Conservation (phyloP, 2,888 invertebrate genomes). For the Periphyllus acericola region DNA sequence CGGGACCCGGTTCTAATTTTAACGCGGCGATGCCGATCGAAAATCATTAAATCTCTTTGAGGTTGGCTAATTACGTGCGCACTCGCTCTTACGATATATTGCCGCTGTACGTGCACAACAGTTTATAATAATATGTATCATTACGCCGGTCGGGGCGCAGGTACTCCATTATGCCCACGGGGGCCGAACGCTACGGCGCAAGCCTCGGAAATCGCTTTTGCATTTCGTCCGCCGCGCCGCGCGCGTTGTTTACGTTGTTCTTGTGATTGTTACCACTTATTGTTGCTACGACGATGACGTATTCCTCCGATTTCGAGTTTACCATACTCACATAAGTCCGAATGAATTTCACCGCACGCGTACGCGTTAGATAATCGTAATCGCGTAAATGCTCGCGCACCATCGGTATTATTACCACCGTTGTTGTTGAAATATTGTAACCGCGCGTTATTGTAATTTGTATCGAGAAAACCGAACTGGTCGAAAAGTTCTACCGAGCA, state of each 20-base stretch:
- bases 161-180: too few relatives aligned
- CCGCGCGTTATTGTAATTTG: too few relatives aligned
- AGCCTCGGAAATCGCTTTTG: neutral
- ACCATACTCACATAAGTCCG: too few relatives aligned
- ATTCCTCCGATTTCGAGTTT: too few relatives aligned
- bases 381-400: too few relatives aligned
- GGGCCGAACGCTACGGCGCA: neutral
- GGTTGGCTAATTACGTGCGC: neutral
- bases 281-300: neutral
- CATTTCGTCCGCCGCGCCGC: too few relatives aligned
- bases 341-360: too few relatives aligned
- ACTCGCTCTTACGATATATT: neutral
- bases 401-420: too few relatives aligned
- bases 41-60: neutral
- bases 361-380: neutral
- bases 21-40: neutral
- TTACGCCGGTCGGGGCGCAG: neutral
- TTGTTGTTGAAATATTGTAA: too few relatives aligned
- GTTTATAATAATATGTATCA: neutral
- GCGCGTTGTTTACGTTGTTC: neutral
- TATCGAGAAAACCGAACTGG: neutral
- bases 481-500: neutral
- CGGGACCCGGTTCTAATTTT: constrained; percentile 8
- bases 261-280: neutral
- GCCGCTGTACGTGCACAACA: neutral